Evolutionary conservation across 2,797 vertebrate genomes (phyloP).

Genomic region (Rousettus madagascariensis): DNA sequence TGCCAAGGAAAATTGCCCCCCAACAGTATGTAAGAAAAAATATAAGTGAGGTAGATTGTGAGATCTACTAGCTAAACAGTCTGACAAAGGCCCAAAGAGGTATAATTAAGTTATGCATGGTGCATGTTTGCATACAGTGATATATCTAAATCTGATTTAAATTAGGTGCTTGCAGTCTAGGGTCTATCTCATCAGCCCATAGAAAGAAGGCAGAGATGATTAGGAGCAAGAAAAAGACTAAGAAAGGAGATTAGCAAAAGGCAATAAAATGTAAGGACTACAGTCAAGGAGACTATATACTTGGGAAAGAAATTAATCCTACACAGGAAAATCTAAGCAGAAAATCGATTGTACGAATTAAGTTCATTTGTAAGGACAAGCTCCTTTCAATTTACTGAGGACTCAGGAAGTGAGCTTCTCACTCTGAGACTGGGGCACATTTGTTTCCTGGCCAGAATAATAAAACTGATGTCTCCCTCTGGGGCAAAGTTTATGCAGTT

Average conservation of each 20-base stretch:
- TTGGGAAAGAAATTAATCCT: not conserved
- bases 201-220: not conserved
- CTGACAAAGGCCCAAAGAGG: not conserved
- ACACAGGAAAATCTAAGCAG: conserved; percentile 6
- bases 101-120: not conserved
- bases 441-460: not conserved
- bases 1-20: not conserved
- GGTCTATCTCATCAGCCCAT: not conserved
- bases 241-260: not conserved
- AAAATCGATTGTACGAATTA: not conserved
- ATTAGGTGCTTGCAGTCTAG: not conserved
- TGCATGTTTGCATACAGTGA: not conserved
- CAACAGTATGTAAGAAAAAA: not conserved
- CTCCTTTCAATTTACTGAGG: not conserved
- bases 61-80: not conserved
- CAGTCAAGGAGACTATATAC: not conserved
- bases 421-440: not conserved
- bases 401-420: not conserved
- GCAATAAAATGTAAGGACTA: not conserved
- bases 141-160: not conserved
- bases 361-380: not conserved
- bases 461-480: conserved; percentile 18
- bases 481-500: not conserved
- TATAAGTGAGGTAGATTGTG: not conserved
- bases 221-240: not conserved